Base-by-base conservation (phyloP, 2,797 vertebrate species). In the Argya squamiceps region DNA sequence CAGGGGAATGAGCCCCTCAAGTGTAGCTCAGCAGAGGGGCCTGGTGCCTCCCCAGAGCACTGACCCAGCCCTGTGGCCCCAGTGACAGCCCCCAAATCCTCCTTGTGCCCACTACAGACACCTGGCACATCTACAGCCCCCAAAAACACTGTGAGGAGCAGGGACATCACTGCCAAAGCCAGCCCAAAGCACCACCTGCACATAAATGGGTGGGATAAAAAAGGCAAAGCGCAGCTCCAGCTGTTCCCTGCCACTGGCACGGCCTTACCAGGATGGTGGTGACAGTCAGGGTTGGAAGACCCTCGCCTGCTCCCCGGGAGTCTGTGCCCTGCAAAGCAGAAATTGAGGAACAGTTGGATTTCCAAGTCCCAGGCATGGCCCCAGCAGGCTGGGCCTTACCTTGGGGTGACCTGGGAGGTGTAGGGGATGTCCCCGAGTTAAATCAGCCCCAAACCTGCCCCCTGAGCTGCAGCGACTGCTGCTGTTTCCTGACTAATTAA, bases 221-320 rank as follows among this genome's bases (percentile, higher is more conserved):
- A 50, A 12, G 7, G 27, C 47, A 8, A 26, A 32, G 44, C 1
- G 30, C 43, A 69, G 27, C 2, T 21, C 21, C 88, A 75, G 77
- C 30, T 11, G 4, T 1, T 19, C 58, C 74, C 88, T 34, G 81
- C n/a, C 22, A 0, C 56, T 3, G 3, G 0, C 62, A 47, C 19
- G 0, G 13, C 68, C 92, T 79, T 98, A 99, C 99, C 98, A 98
- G 98, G 95, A 99, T 99, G 2, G 99, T 99, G 29, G 99, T 99
- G 91, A 99, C 97, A 5, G 90, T 98, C 96, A 98, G 83, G 49
- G 98, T 95, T 21, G 98, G 98, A 20, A 97, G 73, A 43, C 79
- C 91, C 55, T 96, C 92, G 32, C 95, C 84, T 63, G 55, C 21
- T 74, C 88, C 84, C n/a, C 78, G 88, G 0, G 74, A 55, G 41